These are phyloP conservation scores for Takifugu bimaculatus DNA, from an alignment of 2,113 vertebrate species.

Conservation along the genomic window DNA sequence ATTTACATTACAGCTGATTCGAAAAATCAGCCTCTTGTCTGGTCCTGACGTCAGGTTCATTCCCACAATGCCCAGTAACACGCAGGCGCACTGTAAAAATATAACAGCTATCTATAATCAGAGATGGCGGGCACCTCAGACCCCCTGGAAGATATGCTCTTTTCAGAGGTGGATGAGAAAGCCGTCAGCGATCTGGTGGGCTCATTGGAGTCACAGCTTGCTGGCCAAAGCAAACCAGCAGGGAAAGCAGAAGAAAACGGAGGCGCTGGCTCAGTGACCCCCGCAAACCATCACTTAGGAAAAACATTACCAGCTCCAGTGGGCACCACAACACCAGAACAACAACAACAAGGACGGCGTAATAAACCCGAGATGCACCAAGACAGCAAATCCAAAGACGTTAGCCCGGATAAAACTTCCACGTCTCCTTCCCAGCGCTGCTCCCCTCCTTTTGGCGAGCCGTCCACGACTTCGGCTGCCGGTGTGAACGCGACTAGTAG, in stretches of 20 bases:
- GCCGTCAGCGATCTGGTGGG: constrained; percentile 85
- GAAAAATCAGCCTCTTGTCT: constrained; percentile 3
- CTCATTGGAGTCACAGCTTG: constrained; percentile 82
- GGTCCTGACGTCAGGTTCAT: constrained; percentile 70
- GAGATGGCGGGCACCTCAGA: constrained; percentile 86
- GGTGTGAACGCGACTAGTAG: constrained; percentile 65
- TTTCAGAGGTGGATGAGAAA: constrained; percentile 88
- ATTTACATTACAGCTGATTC: no score
- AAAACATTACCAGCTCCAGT: constrained; percentile 72
- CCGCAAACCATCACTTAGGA: constrained; percentile 75
- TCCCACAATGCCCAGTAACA: constrained; percentile 82
- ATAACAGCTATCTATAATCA: constrained; percentile 71
- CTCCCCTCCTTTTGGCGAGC: constrained; percentile 44
- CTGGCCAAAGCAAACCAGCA: constrained; percentile 67
- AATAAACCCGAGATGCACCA: constrained; percentile 67
- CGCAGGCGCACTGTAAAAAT: constrained; percentile 70
- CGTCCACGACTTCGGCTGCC: constrained; percentile 58
- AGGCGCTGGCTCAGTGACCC: constrained; percentile 60
- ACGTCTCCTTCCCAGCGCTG: constrained; percentile 50
- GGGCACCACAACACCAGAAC: constrained; percentile 74
- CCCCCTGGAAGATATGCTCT: constrained; percentile 88
- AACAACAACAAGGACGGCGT: constrained; percentile 76
- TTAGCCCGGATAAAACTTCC: constrained; percentile 57
- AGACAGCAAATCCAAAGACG: constrained; percentile 66
- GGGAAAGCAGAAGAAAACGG: constrained; percentile 65